Evolutionary conservation across 2,797 vertebrate species (phyloP), one percentile per base, ranked within the genome.

Genomic region (Eulemur rubriventer): DNA sequence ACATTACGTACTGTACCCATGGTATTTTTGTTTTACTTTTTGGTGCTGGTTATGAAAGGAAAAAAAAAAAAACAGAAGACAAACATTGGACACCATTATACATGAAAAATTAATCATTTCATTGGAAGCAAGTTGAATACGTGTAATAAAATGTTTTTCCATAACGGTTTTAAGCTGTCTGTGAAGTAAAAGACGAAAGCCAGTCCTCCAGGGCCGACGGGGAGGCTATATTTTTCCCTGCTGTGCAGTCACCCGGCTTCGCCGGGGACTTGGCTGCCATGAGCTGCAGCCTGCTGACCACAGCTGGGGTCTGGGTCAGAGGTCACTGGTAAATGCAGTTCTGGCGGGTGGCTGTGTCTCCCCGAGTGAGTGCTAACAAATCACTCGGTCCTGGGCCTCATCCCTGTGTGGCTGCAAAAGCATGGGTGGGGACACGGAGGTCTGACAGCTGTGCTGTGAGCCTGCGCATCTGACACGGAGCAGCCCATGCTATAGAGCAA

Each of bases 131-230:
- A 97, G 94, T 72, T 89, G 96, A 97, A 59, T 95, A 86, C 96
- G 96, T 97, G 97, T 97, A 98, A 98, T 98, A 98, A 98, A 98
- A 98, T 98, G 97, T 98, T 98, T 98, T 98, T 98, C 98, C 97
- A 81, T 97, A 96, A 98, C 90, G 93, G 91, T 87, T 94, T 97
- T 90, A 97, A 98, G 93, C 97, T 95, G 90, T 98, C 98, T 98
- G 94, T 98, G 97, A 97, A 93, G 82, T 97, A 16, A 76, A 93
- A 96, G 96, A 85, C 57, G n/a, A 95, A 95, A 91, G 92, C 93
- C 75, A 87, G 80, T 86, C 94, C 95, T 59, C 26, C 0, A n/a
- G 83, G 76, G 86, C 96, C 78, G 43, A 61, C 22, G 81, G 75
- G 76, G 72, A 76, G 67, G 76, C 93, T 87, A 30, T 72, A 80